Base-by-base conservation (phyloP, 2,797 vertebrate genomes). In the Valencia hispanica region DNA sequence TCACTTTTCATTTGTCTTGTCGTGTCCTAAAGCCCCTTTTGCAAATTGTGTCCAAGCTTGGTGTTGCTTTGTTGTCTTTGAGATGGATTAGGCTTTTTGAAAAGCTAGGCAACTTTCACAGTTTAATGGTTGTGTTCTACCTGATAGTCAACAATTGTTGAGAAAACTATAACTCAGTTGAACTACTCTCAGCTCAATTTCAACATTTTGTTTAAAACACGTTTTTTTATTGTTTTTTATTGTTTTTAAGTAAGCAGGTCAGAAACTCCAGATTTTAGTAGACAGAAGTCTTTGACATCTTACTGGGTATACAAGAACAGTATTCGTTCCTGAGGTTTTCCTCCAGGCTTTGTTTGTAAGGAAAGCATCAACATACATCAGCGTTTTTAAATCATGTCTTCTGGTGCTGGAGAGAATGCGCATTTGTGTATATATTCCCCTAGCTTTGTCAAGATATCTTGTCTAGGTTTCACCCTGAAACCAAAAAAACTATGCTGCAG, bases 351-450 rank as follows among this genome's bases (percentile, higher is more conserved):
- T 80, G 53, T 47, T 82, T 68, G 45, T 25, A 50, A 84, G 70
- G 48, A 55, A 55, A 68, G 27, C 39, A 2, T 61, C 45, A 22
- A 41, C 53, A 79, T 17, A 81, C 74, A 85, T 88, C 77, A 68
- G 78, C 80, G 77, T 86, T 84, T n/a, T 88, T 71, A 79, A 84
- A 84, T 89, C 12, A 0, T 53, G 34, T 79, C 84, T 80, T 76
- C 74, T 71, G 25, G 72, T 30, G 39, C 78, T 48, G 48, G 61
- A 65, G 65, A 59, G 5, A 79, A 70, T 86, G 72, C 65, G 82
- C 76, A 83, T 86, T 71, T 86, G 48, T 79, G 72, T 51, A 22
- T 41, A 51, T 32, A 47, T 53, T 36, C 48, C 48, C 17, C 70
- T 55, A 8, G 34, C 11, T 30, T 86, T 81, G 88, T 82, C 84